Evolutionary conservation across 2,888 invertebrate species (phyloP).

Genomic region (Agrotis ipsilon): DNA sequence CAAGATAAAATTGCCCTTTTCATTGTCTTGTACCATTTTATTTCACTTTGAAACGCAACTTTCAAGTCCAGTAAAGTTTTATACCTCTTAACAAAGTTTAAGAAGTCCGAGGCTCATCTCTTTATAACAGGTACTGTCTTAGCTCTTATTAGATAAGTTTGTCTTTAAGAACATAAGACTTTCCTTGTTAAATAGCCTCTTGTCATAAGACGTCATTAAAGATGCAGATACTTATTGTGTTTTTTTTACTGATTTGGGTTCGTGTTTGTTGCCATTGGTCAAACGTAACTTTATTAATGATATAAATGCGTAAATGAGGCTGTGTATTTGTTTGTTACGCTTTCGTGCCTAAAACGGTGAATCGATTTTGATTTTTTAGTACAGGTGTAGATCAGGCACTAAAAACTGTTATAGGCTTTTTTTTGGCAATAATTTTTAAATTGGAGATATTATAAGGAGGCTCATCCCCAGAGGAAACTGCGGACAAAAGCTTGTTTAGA

Average conservation of each 20-base stretch:
- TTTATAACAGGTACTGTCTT: conserved; percentile 19
- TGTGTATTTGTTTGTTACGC: too few relatives aligned
- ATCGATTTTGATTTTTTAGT: too few relatives aligned
- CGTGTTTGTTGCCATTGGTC: too few relatives aligned
- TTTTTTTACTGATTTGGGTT: not conserved
- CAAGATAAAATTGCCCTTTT: not conserved
- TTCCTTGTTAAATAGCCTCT: not conserved
- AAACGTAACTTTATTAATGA: too few relatives aligned
- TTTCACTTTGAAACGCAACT: conserved; percentile 24
- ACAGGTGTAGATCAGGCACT: too few relatives aligned
- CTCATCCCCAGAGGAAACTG: too few relatives aligned
- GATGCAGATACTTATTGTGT: not conserved
- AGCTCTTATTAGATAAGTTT: conserved; percentile 42
- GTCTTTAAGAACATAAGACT: conserved; percentile 1
- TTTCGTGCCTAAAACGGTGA: too few relatives aligned
- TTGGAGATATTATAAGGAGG: too few relatives aligned
- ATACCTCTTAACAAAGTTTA: conserved; percentile 14
- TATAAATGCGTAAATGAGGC: too few relatives aligned
- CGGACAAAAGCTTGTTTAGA: too few relatives aligned
- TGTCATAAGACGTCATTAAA: not conserved
- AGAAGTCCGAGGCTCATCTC: conserved; percentile 12
- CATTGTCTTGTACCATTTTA: conserved; percentile 12
- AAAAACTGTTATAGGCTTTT: too few relatives aligned
- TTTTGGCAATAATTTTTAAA: too few relatives aligned
- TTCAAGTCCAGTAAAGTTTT: conserved; percentile 27